Percentiles rank a stretch among this genome's conserved stretches.
Evolutionary conservation across 2,888 invertebrate genomes (phyloP).

Genomic region (Capitulum mitella): DNA sequence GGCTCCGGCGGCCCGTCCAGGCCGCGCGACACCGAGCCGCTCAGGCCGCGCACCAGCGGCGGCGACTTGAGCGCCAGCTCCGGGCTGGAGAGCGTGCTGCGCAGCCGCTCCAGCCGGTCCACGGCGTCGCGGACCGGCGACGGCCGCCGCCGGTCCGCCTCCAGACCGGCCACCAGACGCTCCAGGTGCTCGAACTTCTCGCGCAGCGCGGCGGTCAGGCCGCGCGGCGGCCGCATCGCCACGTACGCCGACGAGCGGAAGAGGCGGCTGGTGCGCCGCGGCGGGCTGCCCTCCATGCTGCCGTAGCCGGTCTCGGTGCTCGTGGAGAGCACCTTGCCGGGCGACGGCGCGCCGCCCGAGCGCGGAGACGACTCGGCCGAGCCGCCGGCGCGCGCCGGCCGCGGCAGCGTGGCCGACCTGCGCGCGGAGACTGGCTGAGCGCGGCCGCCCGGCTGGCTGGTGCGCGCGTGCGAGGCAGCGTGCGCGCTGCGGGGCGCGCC

Average conservation of each 20-base stretch:
- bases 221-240: too few relatives aligned
- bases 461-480: background rate
- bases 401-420: background rate
- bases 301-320: conserved; percentile 13
- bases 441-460: too few relatives aligned
- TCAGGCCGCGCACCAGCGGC: background rate
- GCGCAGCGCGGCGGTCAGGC: too few relatives aligned
- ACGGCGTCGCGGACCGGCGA: background rate
- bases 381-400: background rate
- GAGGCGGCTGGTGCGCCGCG: background rate
- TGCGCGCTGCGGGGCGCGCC: background rate
- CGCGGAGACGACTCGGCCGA: background rate
- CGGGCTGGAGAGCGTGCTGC: background rate
- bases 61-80: background rate
- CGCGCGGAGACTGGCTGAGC: background rate
- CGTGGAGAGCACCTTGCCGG: background rate
- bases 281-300: background rate
- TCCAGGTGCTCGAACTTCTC: conserved; percentile 8
- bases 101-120: background rate
- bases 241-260: too few relatives aligned
- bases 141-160: background rate
- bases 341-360: background rate
- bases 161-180: background rate
- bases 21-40: background rate
- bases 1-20: background rate